Percentiles rank a stretch among this genome's conserved stretches.
phyloP scores from a whole-genome alignment of 37 sponge, comb jelly and placozoan genomes.

The Ianthella basta region DNA sequence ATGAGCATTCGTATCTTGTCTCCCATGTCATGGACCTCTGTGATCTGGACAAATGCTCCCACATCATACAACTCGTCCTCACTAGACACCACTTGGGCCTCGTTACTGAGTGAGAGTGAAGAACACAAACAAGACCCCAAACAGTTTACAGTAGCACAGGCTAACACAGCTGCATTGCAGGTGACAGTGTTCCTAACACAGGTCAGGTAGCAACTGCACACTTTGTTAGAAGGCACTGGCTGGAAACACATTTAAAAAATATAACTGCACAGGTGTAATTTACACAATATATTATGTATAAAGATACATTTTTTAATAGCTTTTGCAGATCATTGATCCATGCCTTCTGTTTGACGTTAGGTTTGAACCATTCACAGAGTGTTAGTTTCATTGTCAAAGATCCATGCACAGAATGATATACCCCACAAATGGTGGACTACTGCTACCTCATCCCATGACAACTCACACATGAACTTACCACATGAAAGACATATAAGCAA shows the following conservation, averaged over 20 bases:
- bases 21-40: slow-evolving; percentile 79
- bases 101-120: slow-evolving; percentile 34
- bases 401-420: too few species aligned
- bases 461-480: too few species aligned
- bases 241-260: background rate
- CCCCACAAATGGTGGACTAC: too few species aligned
- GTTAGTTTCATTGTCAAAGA: too few species aligned
- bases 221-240: background rate
- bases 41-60: slow-evolving; percentile 91
- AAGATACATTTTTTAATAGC: too few species aligned
- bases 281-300: too few species aligned
- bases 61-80: slow-evolving; percentile 82
- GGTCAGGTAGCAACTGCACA: background rate
- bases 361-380: too few species aligned
- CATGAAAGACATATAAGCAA: too few species aligned
- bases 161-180: background rate
- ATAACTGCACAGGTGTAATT: background rate
- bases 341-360: too few species aligned
- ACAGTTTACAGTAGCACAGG: background rate
- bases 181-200: background rate
- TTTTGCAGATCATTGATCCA: too few species aligned
- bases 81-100: slow-evolving; percentile 48
- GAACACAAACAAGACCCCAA: too few species aligned
- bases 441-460: too few species aligned
- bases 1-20: slow-evolving; percentile 85